phyloP scores from a whole-genome alignment of 2,888 invertebrate species.

The Amiota communis region DNA sequence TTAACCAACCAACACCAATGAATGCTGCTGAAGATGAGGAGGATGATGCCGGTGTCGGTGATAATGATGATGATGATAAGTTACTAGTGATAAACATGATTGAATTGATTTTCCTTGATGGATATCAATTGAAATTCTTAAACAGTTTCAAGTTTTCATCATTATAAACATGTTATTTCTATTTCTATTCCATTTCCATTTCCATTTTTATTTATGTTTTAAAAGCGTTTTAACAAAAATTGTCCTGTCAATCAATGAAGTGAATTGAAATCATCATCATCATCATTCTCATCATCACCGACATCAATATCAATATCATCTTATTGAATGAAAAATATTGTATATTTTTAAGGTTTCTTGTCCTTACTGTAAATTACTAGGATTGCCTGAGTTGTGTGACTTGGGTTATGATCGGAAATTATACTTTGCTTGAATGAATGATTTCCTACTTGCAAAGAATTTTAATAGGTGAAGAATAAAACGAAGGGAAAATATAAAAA shows the following conservation, averaged over 20 bases:
- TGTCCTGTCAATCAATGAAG: conserved; percentile 44
- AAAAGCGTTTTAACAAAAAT: conserved; percentile 46
- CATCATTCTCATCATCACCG: not conserved
- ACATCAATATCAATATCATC: no score
- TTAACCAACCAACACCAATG: no score
- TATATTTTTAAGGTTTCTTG: no score
- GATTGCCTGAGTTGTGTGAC: no score
- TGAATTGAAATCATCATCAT: conserved; percentile 2
- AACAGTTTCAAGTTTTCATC: conserved; percentile 46
- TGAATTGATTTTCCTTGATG: conserved; percentile 54
- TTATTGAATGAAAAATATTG: not conserved
- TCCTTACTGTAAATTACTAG: no score
- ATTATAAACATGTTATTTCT: conserved; percentile 48
- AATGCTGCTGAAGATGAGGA: conserved; percentile 3
- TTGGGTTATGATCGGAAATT: no score
- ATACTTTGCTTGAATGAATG: no score
- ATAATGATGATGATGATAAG: conserved; percentile 36
- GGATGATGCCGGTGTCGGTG: conserved; percentile 27
- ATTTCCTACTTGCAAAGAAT: no score
- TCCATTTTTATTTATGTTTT: conserved; percentile 37
- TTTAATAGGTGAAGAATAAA: no score
- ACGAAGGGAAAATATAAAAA: no score
- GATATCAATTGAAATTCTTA: conserved; percentile 65
- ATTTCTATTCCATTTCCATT: conserved; percentile 39
- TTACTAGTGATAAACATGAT: conserved; percentile 44